These are phyloP conservation scores for Noturus placidus DNA, from an alignment of 2,113 vertebrate species.

Conservation along the genomic window DNA sequence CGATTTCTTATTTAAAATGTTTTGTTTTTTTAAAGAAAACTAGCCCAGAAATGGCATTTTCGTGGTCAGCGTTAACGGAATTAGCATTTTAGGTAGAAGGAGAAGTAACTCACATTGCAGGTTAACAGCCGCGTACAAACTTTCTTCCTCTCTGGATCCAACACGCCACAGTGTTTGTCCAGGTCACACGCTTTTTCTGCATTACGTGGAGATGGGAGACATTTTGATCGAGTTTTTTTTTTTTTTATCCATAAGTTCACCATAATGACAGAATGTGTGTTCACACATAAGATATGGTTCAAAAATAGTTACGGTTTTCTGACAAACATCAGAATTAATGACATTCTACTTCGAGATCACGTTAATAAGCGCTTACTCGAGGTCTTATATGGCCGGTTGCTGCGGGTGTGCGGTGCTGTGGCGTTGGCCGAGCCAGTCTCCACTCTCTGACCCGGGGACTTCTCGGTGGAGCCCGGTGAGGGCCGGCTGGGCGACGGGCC, in stretches of 20 bases:
- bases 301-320: neutral
- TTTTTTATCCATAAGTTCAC: neutral
- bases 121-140: slow-evolving; percentile 91
- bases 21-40: neutral
- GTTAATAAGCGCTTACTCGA: slow-evolving; percentile 79
- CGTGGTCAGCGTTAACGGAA: neutral
- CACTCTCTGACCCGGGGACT: slow-evolving; percentile 66
- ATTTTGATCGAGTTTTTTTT: neutral
- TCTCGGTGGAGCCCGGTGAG: slow-evolving; percentile 53
- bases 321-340: neutral
- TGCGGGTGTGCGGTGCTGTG: slow-evolving; percentile 58
- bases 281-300: neutral
- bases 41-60: neutral
- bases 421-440: slow-evolving; percentile 65
- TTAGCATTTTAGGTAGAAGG: neutral
- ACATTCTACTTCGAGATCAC: neutral
- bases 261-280: neutral
- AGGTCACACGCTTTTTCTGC: slow-evolving; percentile 89
- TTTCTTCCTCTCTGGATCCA: slow-evolving; percentile 90
- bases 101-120: slow-evolving; percentile 81
- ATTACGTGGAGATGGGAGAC: slow-evolving; percentile 13
- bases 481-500: slow-evolving; percentile 58
- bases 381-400: slow-evolving; percentile 81
- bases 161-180: slow-evolving; percentile 89
- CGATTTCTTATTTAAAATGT: neutral